Evolutionary conservation across 2,113 vertebrate species (phyloP), one percentile per base, ranked within the genome.

Genomic region (Tachysurus fulvidraco): DNA sequence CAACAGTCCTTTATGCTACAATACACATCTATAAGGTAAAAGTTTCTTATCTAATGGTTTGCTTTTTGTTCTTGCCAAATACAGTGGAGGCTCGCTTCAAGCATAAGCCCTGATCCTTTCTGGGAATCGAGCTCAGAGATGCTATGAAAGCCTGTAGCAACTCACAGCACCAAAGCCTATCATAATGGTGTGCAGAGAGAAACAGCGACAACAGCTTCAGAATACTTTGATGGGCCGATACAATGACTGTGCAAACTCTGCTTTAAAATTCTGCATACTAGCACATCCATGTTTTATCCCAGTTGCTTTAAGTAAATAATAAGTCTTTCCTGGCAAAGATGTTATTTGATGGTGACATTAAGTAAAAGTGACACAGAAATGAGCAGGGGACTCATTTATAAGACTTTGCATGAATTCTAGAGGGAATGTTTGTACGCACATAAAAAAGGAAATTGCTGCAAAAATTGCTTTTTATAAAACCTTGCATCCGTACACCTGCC

Each of bases 21-120:
- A 19, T 36, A 69, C 6, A 69, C 23, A 36, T 36, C 12, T 16
- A 64, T 50, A 65, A 65, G 28, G 14, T n/a, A 76, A 6, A 6
- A 50, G 13, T 76, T n/a, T 21, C 4, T 11, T 36, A 90, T 41
- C 21, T n/a, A 16, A 85, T 79, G 16, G 41, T 14, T 60, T 65
- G 7, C 86, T 65, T 59, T 41, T 16, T 23, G 4, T 67, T 84
- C 92, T 65, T 90, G 82, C 52, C 89, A 4, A 64, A 85, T 94
- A 30, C 94, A 99, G 98, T 99, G 94, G 98, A 99, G 92, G 98
- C 98, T 88, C 97, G 98, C 93, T 99, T 99, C 92, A 99, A 99
- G 94, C 98, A 99, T 95, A 99, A 99, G 93, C 98, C 98, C 85
- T 99, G 96, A 94, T 30, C 17, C 25, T 19, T 59, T 83, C 46